phyloP scores from a whole-genome alignment of 53 echinoderm and acorn worm genomes.

The Hippasteria phrygiana region DNA sequence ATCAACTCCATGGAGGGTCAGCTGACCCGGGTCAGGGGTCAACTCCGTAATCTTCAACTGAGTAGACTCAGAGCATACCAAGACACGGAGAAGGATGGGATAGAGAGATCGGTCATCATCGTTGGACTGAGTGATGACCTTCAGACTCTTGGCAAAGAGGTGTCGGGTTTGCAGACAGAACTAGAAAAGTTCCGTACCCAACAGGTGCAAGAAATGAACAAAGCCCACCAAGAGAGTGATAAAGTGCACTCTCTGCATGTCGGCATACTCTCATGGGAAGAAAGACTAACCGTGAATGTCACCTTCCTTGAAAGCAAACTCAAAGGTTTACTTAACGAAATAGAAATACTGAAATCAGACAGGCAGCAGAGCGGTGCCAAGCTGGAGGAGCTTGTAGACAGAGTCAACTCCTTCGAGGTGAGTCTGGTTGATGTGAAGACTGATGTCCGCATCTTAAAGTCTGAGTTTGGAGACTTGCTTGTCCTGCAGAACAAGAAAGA shows the following conservation, averaged over 20 bases:
- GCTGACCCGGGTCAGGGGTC: conserved; percentile 66
- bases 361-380: conserved; percentile 38
- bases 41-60: conserved; percentile 70
- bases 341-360: conserved; percentile 53
- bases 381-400: conserved; percentile 37
- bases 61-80: conserved; percentile 45
- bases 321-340: conserved; percentile 47
- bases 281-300: conserved; percentile 35
- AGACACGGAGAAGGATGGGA: conserved; percentile 20
- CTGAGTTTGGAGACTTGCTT: conserved; percentile 56
- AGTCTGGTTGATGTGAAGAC: conserved; percentile 52
- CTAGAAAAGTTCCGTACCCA: conserved; percentile 61
- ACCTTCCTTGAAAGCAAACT: conserved; percentile 64
- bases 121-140: conserved; percentile 62
- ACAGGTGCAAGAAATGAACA: conserved; percentile 32
- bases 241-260: conserved; percentile 41
- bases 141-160: conserved; percentile 43
- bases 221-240: conserved; percentile 23
- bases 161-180: conserved; percentile 52
- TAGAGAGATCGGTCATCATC: conserved; percentile 23
- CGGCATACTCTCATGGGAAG: conserved; percentile 48
- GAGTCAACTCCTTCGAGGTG: conserved; percentile 65
- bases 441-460: conserved; percentile 58
- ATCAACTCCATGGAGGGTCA: conserved; percentile 74
- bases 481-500: conserved; percentile 44